A percentile compares a stretch with the other conserved stretches of the same genome.
These are phyloP conservation scores for Cosmia pyralina DNA, from an alignment of 2,888 invertebrate species.

Conservation along the genomic window DNA sequence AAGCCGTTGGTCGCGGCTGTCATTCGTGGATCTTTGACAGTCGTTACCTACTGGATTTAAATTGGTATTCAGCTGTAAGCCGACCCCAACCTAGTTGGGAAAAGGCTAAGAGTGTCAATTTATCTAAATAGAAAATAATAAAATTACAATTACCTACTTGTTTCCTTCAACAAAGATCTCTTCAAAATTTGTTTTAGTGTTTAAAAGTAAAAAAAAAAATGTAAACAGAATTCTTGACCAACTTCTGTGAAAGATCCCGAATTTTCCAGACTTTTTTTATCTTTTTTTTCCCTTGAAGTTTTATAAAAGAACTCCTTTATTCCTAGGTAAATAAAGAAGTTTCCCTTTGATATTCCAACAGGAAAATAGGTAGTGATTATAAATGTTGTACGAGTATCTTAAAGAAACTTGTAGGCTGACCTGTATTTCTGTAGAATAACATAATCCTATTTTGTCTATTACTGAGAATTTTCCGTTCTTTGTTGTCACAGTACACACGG, in stretches of 20 bases:
- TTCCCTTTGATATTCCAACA: constrained; percentile 57
- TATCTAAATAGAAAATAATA: neutral
- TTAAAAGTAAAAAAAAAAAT: neutral
- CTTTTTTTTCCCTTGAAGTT: constrained; percentile 36
- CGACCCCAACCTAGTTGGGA: no score
- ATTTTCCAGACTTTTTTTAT: constrained; percentile 6
- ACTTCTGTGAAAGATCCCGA: constrained; percentile 41
- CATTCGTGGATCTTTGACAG: no score
- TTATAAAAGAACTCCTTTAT: constrained; percentile 48
- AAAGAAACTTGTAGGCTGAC: constrained; percentile 28
- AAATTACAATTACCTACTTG: neutral
- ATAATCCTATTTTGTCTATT: constrained; percentile 6
- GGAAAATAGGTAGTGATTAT: constrained; percentile 59
- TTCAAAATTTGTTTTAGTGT: neutral
- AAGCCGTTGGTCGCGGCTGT: no score
- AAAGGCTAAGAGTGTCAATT: no score
- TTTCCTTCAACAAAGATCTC: neutral
- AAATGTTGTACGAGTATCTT: constrained; percentile 50
- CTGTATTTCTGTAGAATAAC: constrained; percentile 38
- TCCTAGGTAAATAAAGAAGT: constrained; percentile 48
- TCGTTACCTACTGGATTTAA: no score
- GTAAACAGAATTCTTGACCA: constrained; percentile 31
- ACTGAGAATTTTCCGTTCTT: neutral
- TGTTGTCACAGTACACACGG: neutral
- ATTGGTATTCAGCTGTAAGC: no score